Conservation (phyloP, 2,888 invertebrate species). For the Doris montereyensis region DNA sequence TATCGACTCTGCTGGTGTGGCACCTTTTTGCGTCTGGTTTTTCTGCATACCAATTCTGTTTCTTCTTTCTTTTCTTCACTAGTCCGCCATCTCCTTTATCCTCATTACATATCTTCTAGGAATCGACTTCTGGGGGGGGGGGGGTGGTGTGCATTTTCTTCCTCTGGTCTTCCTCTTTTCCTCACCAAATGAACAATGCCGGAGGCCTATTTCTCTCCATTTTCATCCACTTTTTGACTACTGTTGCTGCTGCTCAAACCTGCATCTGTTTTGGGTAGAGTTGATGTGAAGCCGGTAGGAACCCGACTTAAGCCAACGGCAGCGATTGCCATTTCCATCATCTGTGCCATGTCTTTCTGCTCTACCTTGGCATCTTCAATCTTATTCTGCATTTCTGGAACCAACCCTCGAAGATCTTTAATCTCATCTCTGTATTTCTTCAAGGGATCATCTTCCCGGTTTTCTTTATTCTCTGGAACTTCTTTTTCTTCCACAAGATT, state of each 20-base stretch:
- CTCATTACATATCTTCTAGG: too few relatives aligned
- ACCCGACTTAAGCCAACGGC: conserved; percentile 49
- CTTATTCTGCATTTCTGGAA: conserved; percentile 91
- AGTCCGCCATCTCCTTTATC: too few relatives aligned
- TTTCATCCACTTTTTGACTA: conserved; percentile 32
- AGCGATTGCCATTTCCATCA: conserved; percentile 62
- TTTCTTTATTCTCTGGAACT: conserved; percentile 37
- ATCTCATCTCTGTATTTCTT: conserved; percentile 83
- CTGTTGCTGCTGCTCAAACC: not conserved
- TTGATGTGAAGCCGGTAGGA: conserved; percentile 37
- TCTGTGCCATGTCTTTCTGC: conserved; percentile 57
- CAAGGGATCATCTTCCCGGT: conserved; percentile 74
- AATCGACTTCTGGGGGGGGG: too few relatives aligned
- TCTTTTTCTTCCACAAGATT: conserved; percentile 21
- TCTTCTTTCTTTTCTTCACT: too few relatives aligned
- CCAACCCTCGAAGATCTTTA: conserved; percentile 84
- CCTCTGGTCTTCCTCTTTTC: too few relatives aligned
- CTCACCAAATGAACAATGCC: too few relatives aligned
- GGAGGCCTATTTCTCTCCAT: too few relatives aligned
- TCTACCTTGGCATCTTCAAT: conserved; percentile 63
- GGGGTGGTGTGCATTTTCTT: too few relatives aligned
- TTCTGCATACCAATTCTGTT: too few relatives aligned
- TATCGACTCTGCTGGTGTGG: too few relatives aligned
- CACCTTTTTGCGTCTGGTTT: too few relatives aligned
- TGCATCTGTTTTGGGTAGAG: conserved; percentile 24